Conservation (phyloP, 2,113 vertebrate genomes). For the Reinhardtius hippoglossoides region DNA sequence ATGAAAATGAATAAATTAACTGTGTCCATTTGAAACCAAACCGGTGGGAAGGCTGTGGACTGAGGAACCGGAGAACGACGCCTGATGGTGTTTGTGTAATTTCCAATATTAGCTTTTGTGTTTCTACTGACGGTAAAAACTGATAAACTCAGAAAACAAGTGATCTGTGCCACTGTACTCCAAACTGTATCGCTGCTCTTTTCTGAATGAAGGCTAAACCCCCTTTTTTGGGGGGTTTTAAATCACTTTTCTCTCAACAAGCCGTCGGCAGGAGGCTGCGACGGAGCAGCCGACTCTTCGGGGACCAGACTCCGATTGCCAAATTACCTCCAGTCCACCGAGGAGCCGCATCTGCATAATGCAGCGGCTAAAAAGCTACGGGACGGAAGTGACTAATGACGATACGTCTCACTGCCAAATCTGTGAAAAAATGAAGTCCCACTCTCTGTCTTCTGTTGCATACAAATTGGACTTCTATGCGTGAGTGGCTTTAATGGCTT, state of each 20-base stretch:
- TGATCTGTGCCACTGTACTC: too few species aligned
- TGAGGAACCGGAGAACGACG: too few species aligned
- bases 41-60: neutral
- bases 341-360: constrained; percentile 14
- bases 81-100: neutral
- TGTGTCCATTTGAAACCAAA: constrained; percentile 13
- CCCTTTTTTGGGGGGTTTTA: neutral
- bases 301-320: neutral
- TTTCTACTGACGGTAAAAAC: neutral
- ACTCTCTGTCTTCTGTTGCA: constrained; percentile 62
- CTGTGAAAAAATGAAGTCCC: constrained; percentile 22
- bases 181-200: too few species aligned
- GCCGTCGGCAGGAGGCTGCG: neutral
- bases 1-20: constrained; percentile 27
- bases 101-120: neutral
- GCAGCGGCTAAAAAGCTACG: constrained; percentile 31
- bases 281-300: constrained; percentile 3
- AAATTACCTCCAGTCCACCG: constrained; percentile 20
- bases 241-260: neutral
- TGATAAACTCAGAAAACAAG: neutral
- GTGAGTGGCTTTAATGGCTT: constrained; percentile 70
- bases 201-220: too few species aligned
- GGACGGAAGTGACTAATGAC: constrained; percentile 33
- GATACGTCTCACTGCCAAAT: neutral
- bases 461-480: constrained; percentile 73